These are phyloP conservation scores for Encarsia formosa DNA, from an alignment of 2,888 invertebrate species.

Conservation along the genomic window DNA sequence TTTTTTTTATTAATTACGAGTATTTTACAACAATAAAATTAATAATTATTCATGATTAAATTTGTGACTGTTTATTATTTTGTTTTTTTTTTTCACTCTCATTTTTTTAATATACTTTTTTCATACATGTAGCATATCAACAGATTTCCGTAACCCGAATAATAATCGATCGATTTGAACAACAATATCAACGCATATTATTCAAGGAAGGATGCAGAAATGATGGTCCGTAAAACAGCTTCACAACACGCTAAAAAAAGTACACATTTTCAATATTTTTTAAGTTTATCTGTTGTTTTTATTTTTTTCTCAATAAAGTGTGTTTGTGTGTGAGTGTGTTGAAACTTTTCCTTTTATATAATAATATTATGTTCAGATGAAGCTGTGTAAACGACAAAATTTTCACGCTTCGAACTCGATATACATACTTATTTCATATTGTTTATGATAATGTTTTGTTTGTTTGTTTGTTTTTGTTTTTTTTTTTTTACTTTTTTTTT, in stretches of 20 bases:
- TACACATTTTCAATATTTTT: slow-evolving; percentile 2
- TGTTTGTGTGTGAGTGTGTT: too few relatives aligned
- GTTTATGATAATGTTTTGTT: too few relatives aligned
- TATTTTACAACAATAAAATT: too few relatives aligned
- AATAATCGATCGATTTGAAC: slow-evolving; percentile 31
- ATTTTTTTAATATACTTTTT: too few relatives aligned
- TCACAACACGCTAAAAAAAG: slow-evolving; percentile 34
- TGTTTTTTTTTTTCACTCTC: too few relatives aligned
- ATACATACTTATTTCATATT: too few relatives aligned
- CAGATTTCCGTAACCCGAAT: slow-evolving; percentile 32
- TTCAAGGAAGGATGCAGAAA: slow-evolving; percentile 37
- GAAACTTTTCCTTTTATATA: slow-evolving; percentile 19
- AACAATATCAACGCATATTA: slow-evolving; percentile 28
- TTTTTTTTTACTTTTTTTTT: slow-evolving; percentile 13
- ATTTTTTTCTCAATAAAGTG: slow-evolving; percentile 39
- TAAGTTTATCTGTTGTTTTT: not conserved
- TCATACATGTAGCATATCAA: slow-evolving; percentile 20
- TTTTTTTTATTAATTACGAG: too few relatives aligned
- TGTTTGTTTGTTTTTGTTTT: too few relatives aligned
- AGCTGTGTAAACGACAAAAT: slow-evolving; percentile 41
- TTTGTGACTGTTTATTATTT: too few relatives aligned
- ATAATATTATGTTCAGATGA: slow-evolving; percentile 18
- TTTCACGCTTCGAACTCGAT: slow-evolving; percentile 12
- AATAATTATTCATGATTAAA: too few relatives aligned
- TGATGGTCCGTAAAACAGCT: slow-evolving; percentile 35